A percentile compares a stretch with the other conserved stretches of the same genome.
Evolutionary conservation across 2,888 invertebrate genomes (phyloP).

Genomic region (Apotomis turbidana): DNA sequence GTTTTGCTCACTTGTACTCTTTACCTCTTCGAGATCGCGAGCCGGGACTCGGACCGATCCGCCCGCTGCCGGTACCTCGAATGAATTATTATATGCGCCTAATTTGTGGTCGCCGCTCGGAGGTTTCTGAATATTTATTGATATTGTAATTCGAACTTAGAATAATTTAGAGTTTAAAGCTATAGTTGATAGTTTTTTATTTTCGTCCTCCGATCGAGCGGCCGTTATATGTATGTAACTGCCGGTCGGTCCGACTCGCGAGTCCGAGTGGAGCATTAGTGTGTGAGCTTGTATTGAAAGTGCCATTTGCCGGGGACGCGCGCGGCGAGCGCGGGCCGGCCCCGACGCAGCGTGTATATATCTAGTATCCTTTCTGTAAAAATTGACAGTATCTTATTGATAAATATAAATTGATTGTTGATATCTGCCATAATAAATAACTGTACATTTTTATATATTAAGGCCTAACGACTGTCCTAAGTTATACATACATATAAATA

Average conservation of each 20-base stretch:
- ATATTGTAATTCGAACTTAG: slow-evolving; percentile 63
- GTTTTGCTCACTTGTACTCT: slow-evolving; percentile 53
- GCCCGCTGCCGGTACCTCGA: slow-evolving; percentile 52
- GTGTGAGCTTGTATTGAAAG: slow-evolving; percentile 57
- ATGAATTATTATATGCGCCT: slow-evolving; percentile 57
- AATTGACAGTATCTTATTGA: slow-evolving; percentile 69
- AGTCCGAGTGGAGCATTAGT: slow-evolving; percentile 29
- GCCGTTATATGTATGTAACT: slow-evolving; percentile 30
- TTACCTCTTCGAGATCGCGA: slow-evolving; percentile 43
- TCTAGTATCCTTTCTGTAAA: slow-evolving; percentile 37
- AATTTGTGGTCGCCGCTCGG: slow-evolving; percentile 51
- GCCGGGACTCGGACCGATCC: slow-evolving; percentile 46
- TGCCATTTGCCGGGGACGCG: slow-evolving; percentile 63
- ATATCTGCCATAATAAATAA: slow-evolving; percentile 83
- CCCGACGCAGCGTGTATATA: slow-evolving; percentile 68
- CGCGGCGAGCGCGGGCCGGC: slow-evolving; percentile 53
- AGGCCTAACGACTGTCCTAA: slow-evolving; percentile 83
- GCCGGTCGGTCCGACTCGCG: slow-evolving; percentile 47
- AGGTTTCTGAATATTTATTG: slow-evolving; percentile 59
- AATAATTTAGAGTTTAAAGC: slow-evolving; percentile 45
- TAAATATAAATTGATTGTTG: slow-evolving; percentile 77
- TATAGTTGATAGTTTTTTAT: slow-evolving; percentile 50
- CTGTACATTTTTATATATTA: slow-evolving; percentile 78
- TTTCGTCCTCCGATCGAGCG: slow-evolving; percentile 53
- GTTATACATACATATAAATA: slow-evolving; percentile 62